Evolutionary conservation across 53 echinoderm and acorn worm genomes (phyloP), one percentile per base, ranked within the genome.

Genomic region (Holothuria leucospilota): DNA sequence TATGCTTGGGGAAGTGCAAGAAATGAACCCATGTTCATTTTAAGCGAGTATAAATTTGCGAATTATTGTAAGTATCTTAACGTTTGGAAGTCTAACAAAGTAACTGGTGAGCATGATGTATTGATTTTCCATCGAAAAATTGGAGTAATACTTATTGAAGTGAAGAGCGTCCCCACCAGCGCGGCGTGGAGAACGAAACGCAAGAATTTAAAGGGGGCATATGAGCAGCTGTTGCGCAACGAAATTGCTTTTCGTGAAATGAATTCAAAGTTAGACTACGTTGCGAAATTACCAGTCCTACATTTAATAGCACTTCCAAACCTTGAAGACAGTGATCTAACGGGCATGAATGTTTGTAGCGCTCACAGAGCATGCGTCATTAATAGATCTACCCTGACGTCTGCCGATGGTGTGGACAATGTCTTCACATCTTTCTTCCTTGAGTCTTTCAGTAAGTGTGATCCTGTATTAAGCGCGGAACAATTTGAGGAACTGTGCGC

Each of bases 41-140:
- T 90, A 58, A 90, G 90, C 51, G 90, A 90, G 67, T 90, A 90
- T 62, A 87, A 90, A 52, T 87, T 90, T 39, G 51, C 67, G 42
- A 41, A 82, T 70, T 90, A 90, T 56, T 81, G 79, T 27, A 80
- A 87, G 13, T 14, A 34, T 18, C 66, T 62, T 14, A 70, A 80
- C 51, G 59, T 28, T 68, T 34, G 59, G 11, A 82, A 84, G 15
- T 63, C 63, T 41, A 81, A 71, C 30, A 67, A 80, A 82, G 29
- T 65, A 53, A 71, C 41, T 25, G 90, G 90, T 29, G 90, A 90
- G 16, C 90, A 90, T 59, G 90, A 90, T 69, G 51, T 90, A 25
- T 66, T 90, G 60, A 81, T 82, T 9, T 80, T 90, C 59, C 86
- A 87, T 63, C 86, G 26, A 49, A 78, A 46, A 21, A 59, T 46